Conservation (phyloP, 2,888 invertebrate genomes). For the Xylophagus ater region DNA sequence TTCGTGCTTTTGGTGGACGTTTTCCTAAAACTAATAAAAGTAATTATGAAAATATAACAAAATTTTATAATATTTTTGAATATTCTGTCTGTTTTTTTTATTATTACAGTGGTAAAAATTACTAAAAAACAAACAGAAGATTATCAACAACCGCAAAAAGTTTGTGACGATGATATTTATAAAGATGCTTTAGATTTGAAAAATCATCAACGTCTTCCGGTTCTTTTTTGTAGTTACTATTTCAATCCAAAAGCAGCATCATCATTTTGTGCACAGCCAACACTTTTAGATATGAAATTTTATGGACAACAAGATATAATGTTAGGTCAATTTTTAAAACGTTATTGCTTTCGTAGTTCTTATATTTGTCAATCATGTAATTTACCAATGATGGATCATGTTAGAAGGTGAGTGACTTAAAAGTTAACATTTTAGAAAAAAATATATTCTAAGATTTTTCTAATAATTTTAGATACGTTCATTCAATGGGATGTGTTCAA, state of each 20-base stretch:
- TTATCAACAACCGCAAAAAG: conserved; percentile 30
- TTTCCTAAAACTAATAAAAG: conserved; percentile 37
- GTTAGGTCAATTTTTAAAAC: conserved; percentile 83
- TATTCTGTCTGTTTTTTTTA: not conserved
- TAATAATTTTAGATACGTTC: conserved; percentile 63
- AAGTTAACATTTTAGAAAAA: not conserved
- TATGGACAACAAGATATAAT: conserved; percentile 94
- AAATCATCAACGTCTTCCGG: conserved; percentile 76
- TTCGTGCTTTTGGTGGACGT: conserved; percentile 73
- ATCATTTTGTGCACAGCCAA: conserved; percentile 37
- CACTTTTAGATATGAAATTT: conserved; percentile 65
- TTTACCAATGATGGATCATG: conserved; percentile 76
- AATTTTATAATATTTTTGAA: conserved; percentile 4
- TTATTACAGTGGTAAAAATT: conserved; percentile 27
- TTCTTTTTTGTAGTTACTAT: conserved; percentile 70
- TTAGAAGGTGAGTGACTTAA: conserved; percentile 47
- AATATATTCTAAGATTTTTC: too few species aligned
- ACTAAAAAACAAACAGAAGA: conserved; percentile 26
- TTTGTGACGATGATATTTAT: conserved; percentile 29
- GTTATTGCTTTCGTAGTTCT: conserved; percentile 78
- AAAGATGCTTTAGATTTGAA: conserved; percentile 66
- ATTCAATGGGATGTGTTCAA: conserved; percentile 78
- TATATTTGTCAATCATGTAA: conserved; percentile 75
- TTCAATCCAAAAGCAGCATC: conserved; percentile 34
- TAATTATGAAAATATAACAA: conserved; percentile 19